These are phyloP conservation scores for Enteromius thamalakanensis DNA, from an alignment of 2,797 vertebrate genomes.

Conservation along the genomic window DNA sequence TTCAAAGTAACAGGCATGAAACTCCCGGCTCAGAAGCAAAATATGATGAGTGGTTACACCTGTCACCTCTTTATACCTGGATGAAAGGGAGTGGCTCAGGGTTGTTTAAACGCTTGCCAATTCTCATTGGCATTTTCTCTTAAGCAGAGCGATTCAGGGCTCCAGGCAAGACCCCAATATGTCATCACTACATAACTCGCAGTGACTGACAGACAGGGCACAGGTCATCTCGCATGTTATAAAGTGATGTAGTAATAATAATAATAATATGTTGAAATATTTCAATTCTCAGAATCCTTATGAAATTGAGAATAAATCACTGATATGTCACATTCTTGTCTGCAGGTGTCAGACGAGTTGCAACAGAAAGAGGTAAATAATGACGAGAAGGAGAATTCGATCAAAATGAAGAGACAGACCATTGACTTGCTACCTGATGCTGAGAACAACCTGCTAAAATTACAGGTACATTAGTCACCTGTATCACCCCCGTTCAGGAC, in stretches of 20 bases:
- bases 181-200: too few relatives aligned
- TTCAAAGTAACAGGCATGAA: too few relatives aligned
- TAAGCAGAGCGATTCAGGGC: too few relatives aligned
- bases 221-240: background rate
- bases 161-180: too few relatives aligned
- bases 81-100: too few relatives aligned
- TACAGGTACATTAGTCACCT: conserved; percentile 78
- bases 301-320: background rate
- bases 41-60: too few relatives aligned
- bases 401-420: conserved; percentile 82
- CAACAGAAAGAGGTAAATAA: conserved; percentile 76
- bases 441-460: conserved; percentile 81
- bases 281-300: background rate
- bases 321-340: background rate
- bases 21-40: too few relatives aligned
- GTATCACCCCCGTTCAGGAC: background rate
- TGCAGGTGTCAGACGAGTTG: conserved; percentile 80
- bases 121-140: too few relatives aligned
- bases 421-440: conserved; percentile 84
- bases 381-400: conserved; percentile 72
- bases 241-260: background rate
- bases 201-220: too few relatives aligned
- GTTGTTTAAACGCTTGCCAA: too few relatives aligned
- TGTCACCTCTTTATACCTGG: too few relatives aligned
- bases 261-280: background rate